phyloP scores from a whole-genome alignment of 2,888 invertebrate species.

The Lasioglossum figueresi region DNA sequence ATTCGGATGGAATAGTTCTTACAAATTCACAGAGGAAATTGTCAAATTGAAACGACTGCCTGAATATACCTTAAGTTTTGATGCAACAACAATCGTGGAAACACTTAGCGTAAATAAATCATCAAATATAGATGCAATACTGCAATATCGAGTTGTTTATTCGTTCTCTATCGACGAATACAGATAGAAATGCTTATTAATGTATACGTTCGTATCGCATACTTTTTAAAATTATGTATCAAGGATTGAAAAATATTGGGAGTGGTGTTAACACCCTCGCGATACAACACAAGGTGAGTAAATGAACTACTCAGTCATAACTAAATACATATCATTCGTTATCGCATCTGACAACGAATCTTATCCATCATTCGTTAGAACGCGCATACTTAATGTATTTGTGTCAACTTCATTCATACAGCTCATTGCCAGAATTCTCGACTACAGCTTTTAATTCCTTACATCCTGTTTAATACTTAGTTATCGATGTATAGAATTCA shows the following conservation, averaged over 20 bases:
- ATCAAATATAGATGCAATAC: conserved; percentile 1
- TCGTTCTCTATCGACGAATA: background rate
- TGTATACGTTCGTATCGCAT: background rate
- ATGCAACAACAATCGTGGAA: conserved; percentile 35
- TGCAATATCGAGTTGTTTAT: too few species aligned
- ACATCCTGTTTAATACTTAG: background rate
- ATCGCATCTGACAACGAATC: background rate
- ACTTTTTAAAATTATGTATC: background rate
- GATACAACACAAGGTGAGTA: background rate
- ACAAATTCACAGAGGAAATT: conserved; percentile 21
- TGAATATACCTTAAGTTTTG: conserved; percentile 14
- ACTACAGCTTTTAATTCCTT: background rate
- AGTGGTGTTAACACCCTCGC: background rate
- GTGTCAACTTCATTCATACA: background rate
- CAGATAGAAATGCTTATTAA: background rate
- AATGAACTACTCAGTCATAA: background rate
- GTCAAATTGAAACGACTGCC: background rate
- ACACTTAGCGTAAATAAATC: conserved; percentile 7
- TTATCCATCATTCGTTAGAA: background rate
- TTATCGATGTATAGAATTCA: background rate
- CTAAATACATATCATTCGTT: background rate
- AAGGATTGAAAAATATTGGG: background rate
- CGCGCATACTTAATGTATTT: background rate
- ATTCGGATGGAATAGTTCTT: conserved; percentile 19
- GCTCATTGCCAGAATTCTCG: background rate